A percentile compares a stretch with the other conserved stretches of the same genome.
Conservation (phyloP, 37 sponge, comb jelly and placozoan species). For the Amphimedon queenslandica region DNA sequence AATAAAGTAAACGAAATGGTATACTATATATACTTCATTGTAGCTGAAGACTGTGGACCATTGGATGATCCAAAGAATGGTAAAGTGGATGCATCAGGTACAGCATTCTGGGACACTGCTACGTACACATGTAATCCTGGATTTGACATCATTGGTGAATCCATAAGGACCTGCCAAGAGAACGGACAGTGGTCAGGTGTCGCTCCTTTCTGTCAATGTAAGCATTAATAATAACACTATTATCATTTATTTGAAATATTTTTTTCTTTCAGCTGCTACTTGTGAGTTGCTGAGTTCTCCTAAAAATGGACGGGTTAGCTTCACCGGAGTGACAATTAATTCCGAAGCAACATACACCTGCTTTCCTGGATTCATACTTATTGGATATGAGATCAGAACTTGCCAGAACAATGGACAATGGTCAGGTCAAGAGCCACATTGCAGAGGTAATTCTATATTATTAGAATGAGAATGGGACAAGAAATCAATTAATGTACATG, state of each 20-base stretch:
- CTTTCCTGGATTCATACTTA: constrained; percentile 33
- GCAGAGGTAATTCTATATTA: constrained; percentile 22
- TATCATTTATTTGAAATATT: too few relatives aligned
- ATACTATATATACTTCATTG: not conserved
- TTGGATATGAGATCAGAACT: constrained; percentile 17
- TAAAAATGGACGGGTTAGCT: not conserved
- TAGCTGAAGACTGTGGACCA: constrained; percentile 39
- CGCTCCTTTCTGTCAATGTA: constrained; percentile 49
- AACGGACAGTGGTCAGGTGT: constrained; percentile 49
- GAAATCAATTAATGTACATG: too few relatives aligned
- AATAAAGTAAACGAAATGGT: not conserved
- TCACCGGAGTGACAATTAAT: not conserved
- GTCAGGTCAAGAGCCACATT: constrained; percentile 40
- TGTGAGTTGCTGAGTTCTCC: not conserved
- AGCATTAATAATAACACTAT: too few relatives aligned
- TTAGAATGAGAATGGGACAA: not conserved
- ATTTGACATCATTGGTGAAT: constrained; percentile 28
- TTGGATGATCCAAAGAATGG: constrained; percentile 35
- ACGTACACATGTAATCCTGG: constrained; percentile 53
- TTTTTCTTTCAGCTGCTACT: not conserved
- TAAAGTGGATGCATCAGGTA: constrained; percentile 16
- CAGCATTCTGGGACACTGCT: constrained; percentile 27
- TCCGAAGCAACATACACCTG: constrained; percentile 19
- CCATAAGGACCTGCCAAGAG: constrained; percentile 16
- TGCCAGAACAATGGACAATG: constrained; percentile 54